Conservation (phyloP, 2,797 vertebrate genomes). For the Sebastes minor region DNA sequence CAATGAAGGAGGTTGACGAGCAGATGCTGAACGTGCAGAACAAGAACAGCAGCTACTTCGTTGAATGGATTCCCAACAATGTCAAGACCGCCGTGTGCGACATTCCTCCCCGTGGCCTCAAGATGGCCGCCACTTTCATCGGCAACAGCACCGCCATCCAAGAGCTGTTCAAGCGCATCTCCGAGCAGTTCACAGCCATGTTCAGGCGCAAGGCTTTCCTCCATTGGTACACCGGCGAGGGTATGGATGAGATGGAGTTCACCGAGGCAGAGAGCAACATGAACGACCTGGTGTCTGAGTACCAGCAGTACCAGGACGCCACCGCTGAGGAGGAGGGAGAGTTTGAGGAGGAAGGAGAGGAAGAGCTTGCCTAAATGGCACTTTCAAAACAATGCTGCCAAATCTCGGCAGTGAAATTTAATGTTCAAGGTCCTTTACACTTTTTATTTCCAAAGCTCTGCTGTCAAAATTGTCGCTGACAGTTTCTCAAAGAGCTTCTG, state of each 20-base stretch:
- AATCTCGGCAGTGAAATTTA: slow-evolving; percentile 33
- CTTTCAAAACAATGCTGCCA: slow-evolving; percentile 21
- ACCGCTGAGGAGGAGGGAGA: slow-evolving; percentile 85
- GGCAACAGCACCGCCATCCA: slow-evolving; percentile 89
- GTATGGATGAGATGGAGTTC: slow-evolving; percentile 90
- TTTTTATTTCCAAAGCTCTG: slow-evolving; percentile 38
- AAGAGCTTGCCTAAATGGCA: slow-evolving; percentile 76
- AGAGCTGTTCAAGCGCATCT: slow-evolving; percentile 89
- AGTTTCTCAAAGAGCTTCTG: slow-evolving; percentile 20
- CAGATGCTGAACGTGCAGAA: slow-evolving; percentile 89
- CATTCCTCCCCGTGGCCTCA: slow-evolving; percentile 86
- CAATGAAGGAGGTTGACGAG: slow-evolving; percentile 89
- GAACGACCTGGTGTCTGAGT: slow-evolving; percentile 88
- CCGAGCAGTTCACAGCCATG: slow-evolving; percentile 93
- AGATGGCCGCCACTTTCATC: slow-evolving; percentile 87
- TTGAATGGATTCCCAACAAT: slow-evolving; percentile 89
- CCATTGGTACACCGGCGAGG: slow-evolving; percentile 88
- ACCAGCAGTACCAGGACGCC: slow-evolving; percentile 89
- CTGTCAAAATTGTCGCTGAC: neutral
- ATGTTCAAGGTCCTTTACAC: slow-evolving; percentile 37
- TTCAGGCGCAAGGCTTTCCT: slow-evolving; percentile 89
- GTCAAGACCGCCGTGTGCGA: slow-evolving; percentile 87
- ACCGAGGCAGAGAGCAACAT: slow-evolving; percentile 88
- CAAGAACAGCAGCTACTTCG: slow-evolving; percentile 89
- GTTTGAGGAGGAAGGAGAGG: slow-evolving; percentile 84